phyloP scores from a whole-genome alignment of 2,888 invertebrate species.

The Lasioglossum zephyrum region DNA sequence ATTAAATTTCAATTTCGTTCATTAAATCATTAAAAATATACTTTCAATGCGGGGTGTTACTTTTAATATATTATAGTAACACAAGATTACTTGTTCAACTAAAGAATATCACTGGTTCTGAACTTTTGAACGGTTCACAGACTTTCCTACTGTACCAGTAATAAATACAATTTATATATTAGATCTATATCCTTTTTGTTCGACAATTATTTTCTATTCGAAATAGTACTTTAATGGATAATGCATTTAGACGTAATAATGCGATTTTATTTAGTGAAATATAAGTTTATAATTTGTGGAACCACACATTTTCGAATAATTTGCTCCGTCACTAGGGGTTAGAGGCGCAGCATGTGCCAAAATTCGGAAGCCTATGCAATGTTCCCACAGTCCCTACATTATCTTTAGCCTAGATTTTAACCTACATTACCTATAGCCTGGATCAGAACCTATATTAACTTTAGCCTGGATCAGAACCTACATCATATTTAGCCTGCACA shows the following conservation, averaged over 20 bases:
- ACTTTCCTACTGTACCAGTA: not conserved
- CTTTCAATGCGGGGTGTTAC: not conserved
- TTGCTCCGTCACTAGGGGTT: fast-evolving
- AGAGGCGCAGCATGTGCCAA: not conserved
- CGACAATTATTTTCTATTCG: not conserved
- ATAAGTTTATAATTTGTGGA: not conserved
- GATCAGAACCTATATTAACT: no score
- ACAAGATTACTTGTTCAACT: not conserved
- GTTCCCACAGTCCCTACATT: no score
- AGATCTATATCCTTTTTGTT: no score
- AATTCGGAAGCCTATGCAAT: not conserved
- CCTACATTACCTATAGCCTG: no score
- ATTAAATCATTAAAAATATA: not conserved
- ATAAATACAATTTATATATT: not conserved
- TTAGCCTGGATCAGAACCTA: no score
- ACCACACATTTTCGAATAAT: no score
- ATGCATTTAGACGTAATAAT: not conserved
- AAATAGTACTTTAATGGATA: not conserved
- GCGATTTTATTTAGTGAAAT: not conserved
- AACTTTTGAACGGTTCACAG: not conserved
- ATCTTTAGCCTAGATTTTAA: no score
- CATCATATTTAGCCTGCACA: no score
- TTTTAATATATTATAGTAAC: not conserved
- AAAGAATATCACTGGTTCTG: not conserved
- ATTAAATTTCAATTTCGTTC: not conserved